These are phyloP conservation scores for Oxyruncus cristatus DNA, from an alignment of 2,113 vertebrate genomes.

Conservation along the genomic window DNA sequence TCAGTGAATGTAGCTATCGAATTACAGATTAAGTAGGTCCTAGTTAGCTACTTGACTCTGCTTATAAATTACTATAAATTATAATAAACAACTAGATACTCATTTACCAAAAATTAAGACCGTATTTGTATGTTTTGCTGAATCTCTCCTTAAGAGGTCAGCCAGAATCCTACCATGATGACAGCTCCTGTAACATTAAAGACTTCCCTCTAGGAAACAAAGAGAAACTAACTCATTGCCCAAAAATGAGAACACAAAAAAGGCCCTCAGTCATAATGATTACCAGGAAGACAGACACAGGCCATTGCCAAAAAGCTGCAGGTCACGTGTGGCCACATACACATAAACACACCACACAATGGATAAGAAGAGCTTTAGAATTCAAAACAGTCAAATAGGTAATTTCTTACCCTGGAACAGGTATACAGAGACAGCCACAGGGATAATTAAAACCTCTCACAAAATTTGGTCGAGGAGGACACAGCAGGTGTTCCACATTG, in stretches of 20 bases:
- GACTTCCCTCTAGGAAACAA: neutral
- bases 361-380: neutral
- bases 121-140: neutral
- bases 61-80: neutral
- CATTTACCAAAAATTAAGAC: neutral
- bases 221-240: neutral
- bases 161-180: neutral
- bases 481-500: slow-evolving; percentile 81
- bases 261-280: neutral
- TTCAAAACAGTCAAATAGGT: neutral
- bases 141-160: neutral
- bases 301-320: neutral
- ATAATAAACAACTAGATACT: neutral
- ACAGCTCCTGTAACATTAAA: neutral
- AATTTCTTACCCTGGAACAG: slow-evolving; percentile 84
- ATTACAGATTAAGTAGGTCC: neutral
- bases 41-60: neutral
- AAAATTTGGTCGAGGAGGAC: slow-evolving; percentile 79
- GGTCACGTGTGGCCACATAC: neutral
- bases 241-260: neutral
- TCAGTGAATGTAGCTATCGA: neutral
- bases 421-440: slow-evolving; percentile 90
- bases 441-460: slow-evolving; percentile 92
- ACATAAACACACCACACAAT: neutral
- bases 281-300: neutral